These are phyloP conservation scores for Hetaerina titia DNA, from an alignment of 2,888 invertebrate species.

Conservation along the genomic window DNA sequence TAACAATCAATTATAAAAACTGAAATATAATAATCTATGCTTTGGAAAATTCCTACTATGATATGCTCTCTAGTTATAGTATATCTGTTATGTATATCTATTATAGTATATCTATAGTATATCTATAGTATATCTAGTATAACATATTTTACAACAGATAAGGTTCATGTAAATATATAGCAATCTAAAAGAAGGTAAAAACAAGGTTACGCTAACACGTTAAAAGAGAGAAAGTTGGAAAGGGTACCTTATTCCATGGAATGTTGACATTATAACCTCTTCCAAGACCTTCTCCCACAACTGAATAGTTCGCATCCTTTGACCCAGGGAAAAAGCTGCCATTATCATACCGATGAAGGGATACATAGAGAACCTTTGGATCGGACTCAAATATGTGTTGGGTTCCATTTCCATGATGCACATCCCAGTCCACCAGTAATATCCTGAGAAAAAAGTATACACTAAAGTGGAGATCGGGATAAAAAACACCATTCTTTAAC, in stretches of 20 bases:
- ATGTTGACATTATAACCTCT: constrained; percentile 94
- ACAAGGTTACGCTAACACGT: no score
- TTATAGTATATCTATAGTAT: background rate
- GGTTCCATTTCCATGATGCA: constrained; percentile 97
- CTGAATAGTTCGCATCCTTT: constrained; percentile 81
- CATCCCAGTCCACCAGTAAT: constrained; percentile 94
- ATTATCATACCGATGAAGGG: constrained; percentile 94
- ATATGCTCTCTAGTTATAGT: background rate
- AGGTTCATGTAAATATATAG: no score
- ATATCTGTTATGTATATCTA: no score
- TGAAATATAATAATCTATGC: no score
- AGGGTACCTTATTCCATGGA: constrained; percentile 89
- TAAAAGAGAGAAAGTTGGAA: background rate
- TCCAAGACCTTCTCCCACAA: constrained; percentile 84
- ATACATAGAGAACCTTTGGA: constrained; percentile 91
- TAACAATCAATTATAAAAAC: no score
- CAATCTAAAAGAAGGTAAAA: no score
- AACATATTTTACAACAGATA: no score
- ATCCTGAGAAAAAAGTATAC: constrained; percentile 74
- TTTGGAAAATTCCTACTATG: no score
- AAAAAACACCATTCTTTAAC: background rate
- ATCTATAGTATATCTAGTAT: no score
- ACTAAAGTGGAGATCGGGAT: background rate
- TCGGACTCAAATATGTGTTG: constrained; percentile 89
- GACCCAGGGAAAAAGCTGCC: constrained; percentile 91